These are phyloP conservation scores for Prosapia bicincta DNA, from an alignment of 2,888 invertebrate genomes.

Conservation along the genomic window DNA sequence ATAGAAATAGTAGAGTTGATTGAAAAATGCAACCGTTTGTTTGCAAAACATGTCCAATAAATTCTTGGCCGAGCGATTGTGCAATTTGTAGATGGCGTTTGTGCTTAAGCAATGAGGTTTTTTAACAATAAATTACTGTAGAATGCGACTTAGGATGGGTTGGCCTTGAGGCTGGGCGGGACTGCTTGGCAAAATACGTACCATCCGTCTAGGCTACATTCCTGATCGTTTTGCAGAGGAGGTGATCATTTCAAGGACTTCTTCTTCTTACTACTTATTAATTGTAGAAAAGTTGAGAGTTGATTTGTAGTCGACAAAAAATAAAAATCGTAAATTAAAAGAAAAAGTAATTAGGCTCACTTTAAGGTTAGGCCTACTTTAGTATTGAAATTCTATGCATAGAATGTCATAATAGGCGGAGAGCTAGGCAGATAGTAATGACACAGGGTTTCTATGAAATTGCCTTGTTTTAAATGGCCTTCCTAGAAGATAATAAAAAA, in stretches of 20 bases:
- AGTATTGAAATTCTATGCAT: neutral
- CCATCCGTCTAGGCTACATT: neutral
- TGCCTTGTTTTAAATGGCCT: slow-evolving; percentile 12
- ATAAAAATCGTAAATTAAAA: neutral
- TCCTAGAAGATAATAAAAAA: slow-evolving; percentile 15
- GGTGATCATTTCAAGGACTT: neutral
- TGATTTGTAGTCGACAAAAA: neutral
- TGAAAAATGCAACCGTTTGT: neutral
- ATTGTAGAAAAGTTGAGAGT: neutral
- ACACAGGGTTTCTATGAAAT: slow-evolving; percentile 12
- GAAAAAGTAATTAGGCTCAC: neutral
- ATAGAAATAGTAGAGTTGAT: neutral
- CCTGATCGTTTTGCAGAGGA: neutral
- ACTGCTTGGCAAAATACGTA: neutral
- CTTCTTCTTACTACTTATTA: neutral
- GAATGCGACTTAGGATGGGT: neutral
- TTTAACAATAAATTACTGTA: neutral
- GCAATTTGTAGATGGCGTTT: neutral
- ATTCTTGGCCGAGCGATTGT: neutral
- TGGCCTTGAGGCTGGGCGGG: neutral
- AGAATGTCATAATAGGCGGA: neutral
- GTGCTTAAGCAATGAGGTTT: neutral
- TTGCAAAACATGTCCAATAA: neutral
- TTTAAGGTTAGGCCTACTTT: neutral
- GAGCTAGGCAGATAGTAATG: neutral